A percentile compares a stretch with the other conserved stretches of the same genome.
Conservation (phyloP, 2,113 vertebrate genomes). For the Seriola dumerili region DNA sequence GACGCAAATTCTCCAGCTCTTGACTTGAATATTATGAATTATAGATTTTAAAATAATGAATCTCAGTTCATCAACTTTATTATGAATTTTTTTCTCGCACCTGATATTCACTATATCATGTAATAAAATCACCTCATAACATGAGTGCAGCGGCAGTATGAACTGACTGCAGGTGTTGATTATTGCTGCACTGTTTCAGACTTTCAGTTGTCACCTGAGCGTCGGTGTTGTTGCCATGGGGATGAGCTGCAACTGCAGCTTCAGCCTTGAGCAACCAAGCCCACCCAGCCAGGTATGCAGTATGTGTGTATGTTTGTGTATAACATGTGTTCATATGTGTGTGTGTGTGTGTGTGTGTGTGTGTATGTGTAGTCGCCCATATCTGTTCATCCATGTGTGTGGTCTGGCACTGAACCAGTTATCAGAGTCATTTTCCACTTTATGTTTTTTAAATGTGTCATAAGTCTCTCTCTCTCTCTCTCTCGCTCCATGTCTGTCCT, state of each 20-base stretch:
- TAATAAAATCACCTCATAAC: too few relatives aligned
- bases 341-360: constrained; percentile 34
- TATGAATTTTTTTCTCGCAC: background rate
- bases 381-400: constrained; percentile 74
- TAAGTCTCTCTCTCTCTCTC: constrained; percentile 42
- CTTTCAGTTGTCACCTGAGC: constrained; percentile 35
- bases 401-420: constrained; percentile 81
- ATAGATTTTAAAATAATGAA: background rate
- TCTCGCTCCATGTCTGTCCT: constrained; percentile 14
- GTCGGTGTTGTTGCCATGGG: constrained; percentile 43
- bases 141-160: background rate
- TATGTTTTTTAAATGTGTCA: constrained; percentile 69
- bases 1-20: too few relatives aligned
- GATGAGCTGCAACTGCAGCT: constrained; percentile 59
- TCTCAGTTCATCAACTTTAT: background rate
- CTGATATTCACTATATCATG: too few relatives aligned
- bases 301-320: constrained; percentile 37
- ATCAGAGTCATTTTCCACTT: constrained; percentile 75
- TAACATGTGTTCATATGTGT: constrained; percentile 25
- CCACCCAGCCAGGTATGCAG: constrained; percentile 79
- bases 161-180: background rate
- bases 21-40: background rate
- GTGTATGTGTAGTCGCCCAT: constrained; percentile 45
- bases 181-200: background rate
- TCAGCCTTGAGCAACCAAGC: constrained; percentile 68